Evolutionary conservation across 2,888 invertebrate species (phyloP), one percentile per base, ranked within the genome.

Genomic region (Luffia ferchaultella): DNA sequence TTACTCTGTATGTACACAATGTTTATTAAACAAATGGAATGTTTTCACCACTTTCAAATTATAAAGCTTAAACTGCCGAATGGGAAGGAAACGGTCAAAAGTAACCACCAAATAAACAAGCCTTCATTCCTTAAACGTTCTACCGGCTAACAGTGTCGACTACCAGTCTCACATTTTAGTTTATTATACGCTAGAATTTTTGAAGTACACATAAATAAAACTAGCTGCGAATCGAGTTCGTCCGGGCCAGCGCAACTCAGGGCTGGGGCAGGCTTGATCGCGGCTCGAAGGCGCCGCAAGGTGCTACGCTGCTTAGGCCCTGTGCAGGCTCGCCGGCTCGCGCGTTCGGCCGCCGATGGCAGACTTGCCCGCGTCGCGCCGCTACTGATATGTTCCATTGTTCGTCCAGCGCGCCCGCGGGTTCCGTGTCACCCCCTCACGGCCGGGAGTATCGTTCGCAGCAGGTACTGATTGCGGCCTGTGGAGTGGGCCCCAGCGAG

Each of bases 81-180:
- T n/a, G n/a, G n/a, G n/a, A n/a, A n/a, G n/a, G n/a, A n/a, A n/a
- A n/a, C n/a, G n/a, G n/a, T n/a, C n/a, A n/a, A n/a, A n/a, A n/a
- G n/a, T n/a, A n/a, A n/a, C n/a, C n/a, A n/a, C n/a, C n/a, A n/a
- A n/a, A n/a, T n/a, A n/a, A n/a, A n/a, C n/a, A n/a, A n/a, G n/a
- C n/a, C n/a, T n/a, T n/a, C n/a, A n/a, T n/a, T n/a, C n/a, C 12
- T 30, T 77, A 76, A 76, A 78, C 70, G 71, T 68, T 71, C 79
- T 82, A 83, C 73, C 66, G 73, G 74, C 80, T 83, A 83, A 77
- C 70, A 82, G 80, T 80, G 80, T 78, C 68, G 82, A 80, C 82
- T 82, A 83, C 82, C 83, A 83, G 83, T 83, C 83, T 83, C 82
- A 83, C 80, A 80, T 82, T 78, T 80, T 82, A 79, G 79, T 77